Evolutionary conservation across 2,888 invertebrate genomes (phyloP).

Genomic region (Anorthoa munda): DNA sequence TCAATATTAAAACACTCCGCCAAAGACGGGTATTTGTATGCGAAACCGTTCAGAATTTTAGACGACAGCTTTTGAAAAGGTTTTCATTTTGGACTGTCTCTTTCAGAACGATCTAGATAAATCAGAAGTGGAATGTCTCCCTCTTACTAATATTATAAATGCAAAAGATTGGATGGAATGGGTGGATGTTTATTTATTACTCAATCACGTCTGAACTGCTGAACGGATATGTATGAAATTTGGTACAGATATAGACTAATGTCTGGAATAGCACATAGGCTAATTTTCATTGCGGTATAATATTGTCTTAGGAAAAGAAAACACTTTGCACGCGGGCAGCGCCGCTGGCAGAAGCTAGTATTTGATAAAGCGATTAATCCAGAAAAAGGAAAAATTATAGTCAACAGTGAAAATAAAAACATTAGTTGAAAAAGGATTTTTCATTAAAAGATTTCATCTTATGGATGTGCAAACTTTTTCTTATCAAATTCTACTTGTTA

Average conservation of each 20-base stretch:
- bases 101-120: slow-evolving; percentile 29
- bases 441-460: not conserved
- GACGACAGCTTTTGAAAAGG: slow-evolving; percentile 39
- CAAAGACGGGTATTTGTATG: slow-evolving; percentile 35
- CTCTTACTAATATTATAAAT: too few relatives aligned
- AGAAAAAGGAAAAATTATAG: not conserved
- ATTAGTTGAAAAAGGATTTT: not conserved
- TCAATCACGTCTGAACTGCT: too few relatives aligned
- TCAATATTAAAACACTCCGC: slow-evolving; percentile 40
- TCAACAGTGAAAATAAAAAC: not conserved
- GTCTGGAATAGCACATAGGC: too few relatives aligned
- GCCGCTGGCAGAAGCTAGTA: not conserved
- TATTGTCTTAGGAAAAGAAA: too few relatives aligned
- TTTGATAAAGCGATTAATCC: not conserved
- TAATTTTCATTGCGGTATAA: too few relatives aligned
- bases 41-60: slow-evolving; percentile 44
- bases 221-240: too few relatives aligned
- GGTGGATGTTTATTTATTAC: too few relatives aligned
- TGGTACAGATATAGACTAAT: too few relatives aligned
- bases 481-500: slow-evolving; percentile 1
- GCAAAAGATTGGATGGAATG: too few relatives aligned
- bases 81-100: slow-evolving; percentile 21
- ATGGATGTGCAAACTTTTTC: not conserved
- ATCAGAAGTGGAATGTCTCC: not conserved
- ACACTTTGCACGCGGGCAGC: too few relatives aligned